Evolutionary conservation across 2,113 vertebrate species (phyloP).

Genomic region (Boleophthalmus pectinirostris): DNA sequence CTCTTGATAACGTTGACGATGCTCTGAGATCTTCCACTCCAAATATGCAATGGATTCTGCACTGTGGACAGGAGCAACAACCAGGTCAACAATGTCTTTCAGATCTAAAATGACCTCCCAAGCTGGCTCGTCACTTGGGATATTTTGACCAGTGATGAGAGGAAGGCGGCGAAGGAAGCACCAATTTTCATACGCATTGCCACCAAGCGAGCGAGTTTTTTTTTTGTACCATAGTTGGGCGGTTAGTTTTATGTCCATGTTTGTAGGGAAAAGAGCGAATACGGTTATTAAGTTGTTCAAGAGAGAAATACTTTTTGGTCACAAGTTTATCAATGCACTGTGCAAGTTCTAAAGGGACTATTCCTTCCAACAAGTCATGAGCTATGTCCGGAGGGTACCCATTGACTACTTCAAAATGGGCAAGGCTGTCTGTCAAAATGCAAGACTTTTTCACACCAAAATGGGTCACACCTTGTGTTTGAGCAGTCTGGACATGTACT

Average conservation of each 20-base stretch:
- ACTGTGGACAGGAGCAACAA: not conserved
- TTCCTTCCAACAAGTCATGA: not conserved
- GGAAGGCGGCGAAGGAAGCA: not conserved
- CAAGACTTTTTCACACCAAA: not conserved
- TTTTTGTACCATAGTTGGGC: not conserved
- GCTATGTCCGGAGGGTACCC: not conserved
- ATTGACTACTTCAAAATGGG: not conserved
- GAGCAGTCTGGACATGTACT: not conserved
- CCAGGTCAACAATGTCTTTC: not conserved
- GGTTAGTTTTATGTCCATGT: not conserved
- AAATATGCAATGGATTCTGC: not conserved
- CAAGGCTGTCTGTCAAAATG: not conserved
- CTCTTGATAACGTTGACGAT: not conserved
- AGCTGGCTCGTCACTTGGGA: not conserved
- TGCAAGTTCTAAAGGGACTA: not conserved
- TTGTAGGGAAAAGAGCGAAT: not conserved
- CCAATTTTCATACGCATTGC: slow-evolving; percentile 1
- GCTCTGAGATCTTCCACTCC: slow-evolving; percentile 21
- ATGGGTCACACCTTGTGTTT: not conserved
- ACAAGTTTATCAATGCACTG: not conserved
- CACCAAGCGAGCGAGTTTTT: not conserved
- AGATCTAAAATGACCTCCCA: not conserved
- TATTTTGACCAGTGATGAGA: not conserved
- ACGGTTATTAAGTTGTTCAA: not conserved
- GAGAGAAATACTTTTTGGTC: not conserved